Percentiles rank a stretch among this genome's conserved stretches.
Conservation (phyloP, 1,140 invertebrate species). For the Dreissena rostriformis region DNA sequence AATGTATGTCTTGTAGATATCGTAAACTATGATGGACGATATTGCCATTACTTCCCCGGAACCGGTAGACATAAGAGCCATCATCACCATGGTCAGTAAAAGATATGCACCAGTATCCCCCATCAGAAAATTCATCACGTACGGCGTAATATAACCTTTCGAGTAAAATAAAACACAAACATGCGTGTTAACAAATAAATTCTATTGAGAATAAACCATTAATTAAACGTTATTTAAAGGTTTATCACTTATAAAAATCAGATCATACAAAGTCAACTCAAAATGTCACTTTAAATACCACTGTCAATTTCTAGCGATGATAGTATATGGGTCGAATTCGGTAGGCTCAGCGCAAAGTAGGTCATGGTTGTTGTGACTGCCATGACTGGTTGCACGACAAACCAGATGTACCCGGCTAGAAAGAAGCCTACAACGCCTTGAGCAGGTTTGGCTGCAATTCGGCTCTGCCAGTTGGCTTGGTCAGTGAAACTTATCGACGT, state of each 20-base stretch:
- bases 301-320: constrained; percentile 66
- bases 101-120: constrained; percentile 69
- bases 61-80: constrained; percentile 77
- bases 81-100: constrained; percentile 71
- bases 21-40: constrained; percentile 81
- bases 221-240: neutral
- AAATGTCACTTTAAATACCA: constrained; percentile 51
- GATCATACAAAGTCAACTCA: too few species aligned
- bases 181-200: neutral
- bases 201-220: neutral
- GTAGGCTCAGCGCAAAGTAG: constrained; percentile 66
- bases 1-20: constrained; percentile 78
- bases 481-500: constrained; percentile 81
- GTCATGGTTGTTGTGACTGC: constrained; percentile 75
- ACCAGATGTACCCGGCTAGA: constrained; percentile 77
- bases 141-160: constrained; percentile 71
- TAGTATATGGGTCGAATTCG: constrained; percentile 63
- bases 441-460: constrained; percentile 76
- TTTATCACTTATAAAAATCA: too few species aligned
- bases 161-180: too few species aligned
- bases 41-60: constrained; percentile 81
- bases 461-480: constrained; percentile 78
- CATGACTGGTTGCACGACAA: constrained; percentile 77
- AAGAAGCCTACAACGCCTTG: constrained; percentile 79
- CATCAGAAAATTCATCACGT: constrained; percentile 66